Evolutionary conservation across 2,113 vertebrate species (phyloP), one percentile per base, ranked within the genome.

Genomic region (Calcarius ornatus): DNA sequence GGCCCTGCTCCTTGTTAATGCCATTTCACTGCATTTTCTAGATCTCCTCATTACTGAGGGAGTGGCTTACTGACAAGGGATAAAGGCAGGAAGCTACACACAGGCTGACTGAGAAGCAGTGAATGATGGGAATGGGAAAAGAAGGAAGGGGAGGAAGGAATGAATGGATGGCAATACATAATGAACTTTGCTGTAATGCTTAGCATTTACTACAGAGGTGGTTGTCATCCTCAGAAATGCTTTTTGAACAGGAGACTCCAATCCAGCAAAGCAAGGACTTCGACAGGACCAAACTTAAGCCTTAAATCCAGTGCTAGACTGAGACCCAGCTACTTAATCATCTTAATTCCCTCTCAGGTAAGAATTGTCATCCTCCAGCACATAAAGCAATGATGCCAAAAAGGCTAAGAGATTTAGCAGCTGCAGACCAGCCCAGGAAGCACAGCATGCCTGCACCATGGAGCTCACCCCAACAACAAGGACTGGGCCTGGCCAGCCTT

Each of bases 1-100:
- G 0, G 86, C 72, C 45, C 85, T 87, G n/a, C 35, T 18, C 31
- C 86, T 51, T 31, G 47, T 56, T 94, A 94, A 94, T 90, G 53
- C 59, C 82, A 86, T 91, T 95, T 81, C 88, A 78, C 80, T 86
- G 80, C 31, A 40, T 88, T 95, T 94, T 91, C 83, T 75, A 93
- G 82, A 92, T 88, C 40, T 16, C 60, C 56, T 91, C 7, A 0
- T 81, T 78, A 54, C 69, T 48, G 80, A 90, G 63, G 90, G 85
- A 92, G 94, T 63, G 90, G 90, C 71, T 94, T 81, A 82, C 37
- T 54, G 43, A 77, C 0, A 10, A 57, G 57, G 71, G 82, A 90
- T 93, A 86, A 93, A 86, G 90, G 77, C 69, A 91, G 24, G 81
- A 90, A 93, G 68, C 76, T 88, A 47, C 1, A 4, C 66, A 53